Evolutionary conservation across 2,113 vertebrate genomes (phyloP).

Genomic region (Lepus timidus): DNA sequence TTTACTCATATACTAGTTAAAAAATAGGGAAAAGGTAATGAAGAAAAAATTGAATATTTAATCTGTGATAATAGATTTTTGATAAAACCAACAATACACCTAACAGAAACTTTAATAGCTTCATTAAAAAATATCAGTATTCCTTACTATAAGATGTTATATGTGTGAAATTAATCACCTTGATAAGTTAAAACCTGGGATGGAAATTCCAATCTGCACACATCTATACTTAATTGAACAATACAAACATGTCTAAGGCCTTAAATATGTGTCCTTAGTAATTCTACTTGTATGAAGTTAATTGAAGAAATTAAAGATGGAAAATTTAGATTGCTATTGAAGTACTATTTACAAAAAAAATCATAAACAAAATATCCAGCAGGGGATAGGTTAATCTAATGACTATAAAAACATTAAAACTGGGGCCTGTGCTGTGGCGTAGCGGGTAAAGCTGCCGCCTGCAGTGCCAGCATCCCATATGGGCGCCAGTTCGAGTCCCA

Average conservation of each 20-base stretch:
- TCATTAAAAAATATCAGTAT: conserved; percentile 3
- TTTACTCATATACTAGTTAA: conserved; percentile 10
- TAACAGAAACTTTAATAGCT: conserved; percentile 16
- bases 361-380: neutral
- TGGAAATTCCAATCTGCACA: conserved; percentile 43
- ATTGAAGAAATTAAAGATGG: conserved; percentile 30
- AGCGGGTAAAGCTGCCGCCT: too few species aligned
- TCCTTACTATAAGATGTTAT: conserved; percentile 33
- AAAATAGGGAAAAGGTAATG: neutral
- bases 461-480: too few species aligned
- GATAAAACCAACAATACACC: neutral
- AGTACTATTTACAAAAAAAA: conserved; percentile 42
- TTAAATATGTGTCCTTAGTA: conserved; percentile 43
- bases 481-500: too few species aligned
- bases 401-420: conserved; percentile 21
- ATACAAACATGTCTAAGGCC: neutral
- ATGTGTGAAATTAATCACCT: neutral
- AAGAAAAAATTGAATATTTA: neutral
- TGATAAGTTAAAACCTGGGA: neutral
- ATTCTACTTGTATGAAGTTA: conserved; percentile 48
- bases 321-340: conserved; percentile 24
- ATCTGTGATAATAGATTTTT: neutral
- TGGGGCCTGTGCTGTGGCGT: too few species aligned
- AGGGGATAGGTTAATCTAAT: neutral
- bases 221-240: conserved; percentile 28